Conservation (phyloP, 1,140 invertebrate genomes). For the Cydia amplana region DNA sequence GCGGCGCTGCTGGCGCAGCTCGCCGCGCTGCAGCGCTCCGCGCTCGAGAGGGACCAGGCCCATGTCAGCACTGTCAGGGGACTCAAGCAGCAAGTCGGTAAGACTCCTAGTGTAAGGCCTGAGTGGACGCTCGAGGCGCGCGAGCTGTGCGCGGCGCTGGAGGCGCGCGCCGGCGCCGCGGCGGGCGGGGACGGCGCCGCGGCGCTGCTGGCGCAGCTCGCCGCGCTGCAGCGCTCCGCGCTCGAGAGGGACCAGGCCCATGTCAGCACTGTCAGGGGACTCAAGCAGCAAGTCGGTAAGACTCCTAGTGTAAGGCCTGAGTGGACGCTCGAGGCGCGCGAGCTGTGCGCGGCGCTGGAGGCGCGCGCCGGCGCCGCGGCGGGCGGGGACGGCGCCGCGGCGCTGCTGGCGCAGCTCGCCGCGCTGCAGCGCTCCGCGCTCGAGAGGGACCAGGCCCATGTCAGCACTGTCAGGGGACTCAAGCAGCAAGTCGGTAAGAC, state of each 20-base stretch:
- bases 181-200: conserved; percentile 36
- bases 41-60: conserved; percentile 56
- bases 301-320: no score
- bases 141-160: conserved; percentile 46
- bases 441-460: conserved; percentile 57
- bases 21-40: conserved; percentile 58
- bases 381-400: conserved; percentile 34
- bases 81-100: conserved; percentile 46
- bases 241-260: conserved; percentile 60
- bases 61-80: conserved; percentile 49
- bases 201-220: conserved; percentile 53
- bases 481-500: conserved; percentile 46
- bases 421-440: conserved; percentile 60
- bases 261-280: conserved; percentile 42
- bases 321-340: conserved; percentile 58
- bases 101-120: no score
- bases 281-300: conserved; percentile 47
- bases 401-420: conserved; percentile 55
- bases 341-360: conserved; percentile 43
- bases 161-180: conserved; percentile 32
- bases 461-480: conserved; percentile 42
- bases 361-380: conserved; percentile 33
- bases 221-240: conserved; percentile 57
- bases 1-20: conserved; percentile 52
- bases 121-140: no score